Evolutionary conservation across 2,113 vertebrate genomes (phyloP).

Genomic region (Toxotes chatareus): DNA sequence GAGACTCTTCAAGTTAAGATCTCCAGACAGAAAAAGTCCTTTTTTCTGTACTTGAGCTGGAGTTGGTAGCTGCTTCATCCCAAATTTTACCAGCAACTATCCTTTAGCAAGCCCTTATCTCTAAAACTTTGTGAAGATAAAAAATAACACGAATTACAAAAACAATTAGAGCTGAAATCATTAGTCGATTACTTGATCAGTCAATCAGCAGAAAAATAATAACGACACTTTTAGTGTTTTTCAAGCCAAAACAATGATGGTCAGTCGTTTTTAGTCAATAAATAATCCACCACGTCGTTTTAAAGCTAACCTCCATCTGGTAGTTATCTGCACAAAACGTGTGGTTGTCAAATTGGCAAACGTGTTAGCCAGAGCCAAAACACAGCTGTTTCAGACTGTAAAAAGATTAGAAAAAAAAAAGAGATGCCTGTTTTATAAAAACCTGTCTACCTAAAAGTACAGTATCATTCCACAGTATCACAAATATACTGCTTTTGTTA

Average conservation of each 20-base stretch:
- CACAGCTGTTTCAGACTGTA: conserved; percentile 17
- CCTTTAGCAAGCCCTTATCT: neutral
- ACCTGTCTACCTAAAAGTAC: neutral
- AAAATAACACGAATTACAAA: neutral
- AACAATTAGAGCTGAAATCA: neutral
- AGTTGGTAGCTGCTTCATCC: neutral
- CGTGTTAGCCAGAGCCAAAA: neutral
- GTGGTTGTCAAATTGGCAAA: conserved; percentile 24
- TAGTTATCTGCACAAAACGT: conserved; percentile 24
- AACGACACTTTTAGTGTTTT: too few relatives aligned
- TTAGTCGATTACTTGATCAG: neutral
- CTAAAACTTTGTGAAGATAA: neutral
- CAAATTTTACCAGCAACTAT: neutral
- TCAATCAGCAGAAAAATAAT: too few relatives aligned
- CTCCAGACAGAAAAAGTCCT: conserved; percentile 10
- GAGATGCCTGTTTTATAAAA: neutral
- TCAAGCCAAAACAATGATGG: too few relatives aligned
- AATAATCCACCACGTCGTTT: neutral
- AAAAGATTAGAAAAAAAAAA: neutral
- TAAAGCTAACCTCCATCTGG: conserved; percentile 8
- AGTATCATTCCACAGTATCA: neutral
- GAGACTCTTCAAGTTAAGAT: conserved; percentile 5
- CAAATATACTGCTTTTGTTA: neutral
- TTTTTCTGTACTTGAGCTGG: neutral
- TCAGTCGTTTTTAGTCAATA: neutral